Base-by-base conservation (phyloP, 2,797 vertebrate genomes). In the Channa striata region DNA sequence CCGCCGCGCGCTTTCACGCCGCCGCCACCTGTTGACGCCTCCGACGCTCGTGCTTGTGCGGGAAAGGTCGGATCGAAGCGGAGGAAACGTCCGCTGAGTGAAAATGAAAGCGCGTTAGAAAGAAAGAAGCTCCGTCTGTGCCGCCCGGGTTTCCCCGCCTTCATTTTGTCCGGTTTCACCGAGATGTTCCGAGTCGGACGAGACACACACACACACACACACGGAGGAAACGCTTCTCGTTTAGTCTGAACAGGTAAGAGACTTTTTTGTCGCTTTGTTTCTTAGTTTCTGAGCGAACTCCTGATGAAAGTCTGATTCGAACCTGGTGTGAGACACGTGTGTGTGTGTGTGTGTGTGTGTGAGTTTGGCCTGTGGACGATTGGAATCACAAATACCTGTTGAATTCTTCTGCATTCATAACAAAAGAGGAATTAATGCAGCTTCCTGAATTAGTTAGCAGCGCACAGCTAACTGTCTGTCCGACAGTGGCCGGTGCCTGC, bases 1-100 rank as follows among this genome's bases (percentile, higher is more conserved):
- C 8, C 59, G 0, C 36, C 82, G 49, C 83, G 30, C 67, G 82
- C 68, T 70, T 66, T 59, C 79, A 53, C 4, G 56, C 68, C 52
- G 34, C 8, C 44, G 80, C 90, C 89, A 92, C 92, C 91, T 93
- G 91, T 86, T 83, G 80, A 80, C 80, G 63, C 71, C 58, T 77
- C 66, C 77, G 17, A 11, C n/a, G 53, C 44, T 1, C 78, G 66
- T 34, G 21, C 20, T 23, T 46, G 36, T 8, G 40, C 53, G 43
- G 53, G 42, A 6, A 30, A 23, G 63, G 59, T 25, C 51, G 47
- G 58, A 40, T 62, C 42, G 49, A 78, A 74, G 21, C 64, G 60
- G 63, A 74, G 62, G 72, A 21, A 42, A n/a, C n/a, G n/a, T n/a
- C n/a, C n/a, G n/a, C n/a, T 3, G 43, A 2, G 34, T 21, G 56